These are phyloP conservation scores for Phalacrocorax aristotelis DNA, from an alignment of 2,113 vertebrate species.

Conservation along the genomic window DNA sequence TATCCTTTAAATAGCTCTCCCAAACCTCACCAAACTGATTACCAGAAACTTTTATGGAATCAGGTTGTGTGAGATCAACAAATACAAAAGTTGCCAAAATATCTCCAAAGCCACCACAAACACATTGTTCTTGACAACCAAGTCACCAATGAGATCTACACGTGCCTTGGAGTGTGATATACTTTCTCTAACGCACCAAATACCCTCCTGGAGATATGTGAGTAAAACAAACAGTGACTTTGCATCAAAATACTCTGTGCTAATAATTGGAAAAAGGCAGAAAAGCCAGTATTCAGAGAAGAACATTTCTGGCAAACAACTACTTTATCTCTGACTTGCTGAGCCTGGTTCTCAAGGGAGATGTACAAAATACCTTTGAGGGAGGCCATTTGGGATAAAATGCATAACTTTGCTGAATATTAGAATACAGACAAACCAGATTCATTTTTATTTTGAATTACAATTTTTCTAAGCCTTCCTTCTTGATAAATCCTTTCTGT, in stretches of 20 bases:
- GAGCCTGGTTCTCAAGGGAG: background rate
- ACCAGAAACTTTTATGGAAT: background rate
- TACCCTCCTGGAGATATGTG: background rate
- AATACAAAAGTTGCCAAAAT: background rate
- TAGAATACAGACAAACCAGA: background rate
- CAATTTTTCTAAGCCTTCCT: background rate
- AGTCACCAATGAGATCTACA: background rate
- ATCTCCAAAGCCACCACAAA: background rate
- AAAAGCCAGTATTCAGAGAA: background rate
- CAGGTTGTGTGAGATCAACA: background rate
- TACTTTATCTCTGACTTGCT: background rate
- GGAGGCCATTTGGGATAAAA: background rate
- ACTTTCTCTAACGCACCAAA: background rate
- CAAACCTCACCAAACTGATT: background rate
- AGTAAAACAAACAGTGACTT: background rate
- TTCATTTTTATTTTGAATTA: background rate
- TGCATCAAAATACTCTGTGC: background rate
- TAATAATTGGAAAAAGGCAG: background rate
- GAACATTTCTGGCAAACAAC: background rate
- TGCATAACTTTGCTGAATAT: background rate
- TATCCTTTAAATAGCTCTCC: background rate
- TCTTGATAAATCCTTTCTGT: conserved; percentile 11
- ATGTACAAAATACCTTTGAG: background rate
- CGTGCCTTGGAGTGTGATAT: background rate
- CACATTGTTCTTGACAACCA: background rate